Conservation (phyloP, 2,888 invertebrate genomes). For the Eupithecia vulgata region DNA sequence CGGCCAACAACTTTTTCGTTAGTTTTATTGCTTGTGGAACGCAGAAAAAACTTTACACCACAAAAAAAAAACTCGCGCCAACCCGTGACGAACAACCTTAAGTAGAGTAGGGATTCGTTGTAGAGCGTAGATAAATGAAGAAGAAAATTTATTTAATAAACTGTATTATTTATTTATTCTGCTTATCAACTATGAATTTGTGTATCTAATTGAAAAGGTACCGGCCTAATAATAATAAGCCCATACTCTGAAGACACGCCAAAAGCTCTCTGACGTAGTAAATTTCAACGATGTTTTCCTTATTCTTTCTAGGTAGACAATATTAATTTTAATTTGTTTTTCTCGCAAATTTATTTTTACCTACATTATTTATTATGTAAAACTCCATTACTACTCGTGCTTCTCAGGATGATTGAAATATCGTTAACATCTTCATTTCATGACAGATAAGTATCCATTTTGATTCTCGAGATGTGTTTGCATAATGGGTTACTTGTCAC, state of each 20-base stretch:
- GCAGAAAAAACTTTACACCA: too few species aligned
- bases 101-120: too few species aligned
- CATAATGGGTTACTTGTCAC: too few species aligned
- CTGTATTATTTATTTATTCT: not conserved
- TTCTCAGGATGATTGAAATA: too few species aligned
- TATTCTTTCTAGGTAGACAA: conserved; percentile 1
- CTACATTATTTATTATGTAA: not conserved
- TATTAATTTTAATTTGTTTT: not conserved
- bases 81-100: too few species aligned
- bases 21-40: too few species aligned
- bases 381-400: too few species aligned
- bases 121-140: not conserved
- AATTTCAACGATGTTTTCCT: conserved; percentile 25
- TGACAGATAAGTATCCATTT: too few species aligned
- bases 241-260: conserved; percentile 17
- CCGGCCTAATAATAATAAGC: conserved; percentile 1
- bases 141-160: not conserved
- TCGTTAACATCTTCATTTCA: not conserved
- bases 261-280: conserved; percentile 13
- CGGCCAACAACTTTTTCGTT: too few species aligned
- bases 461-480: too few species aligned
- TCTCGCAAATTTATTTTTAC: not conserved
- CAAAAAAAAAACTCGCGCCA: too few species aligned
- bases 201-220: not conserved
- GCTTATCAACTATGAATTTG: not conserved